A percentile compares a stretch with the other conserved stretches of the same genome.
These are phyloP conservation scores for Microtus montanus DNA, from an alignment of 2,113 vertebrate species.

Conservation along the genomic window DNA sequence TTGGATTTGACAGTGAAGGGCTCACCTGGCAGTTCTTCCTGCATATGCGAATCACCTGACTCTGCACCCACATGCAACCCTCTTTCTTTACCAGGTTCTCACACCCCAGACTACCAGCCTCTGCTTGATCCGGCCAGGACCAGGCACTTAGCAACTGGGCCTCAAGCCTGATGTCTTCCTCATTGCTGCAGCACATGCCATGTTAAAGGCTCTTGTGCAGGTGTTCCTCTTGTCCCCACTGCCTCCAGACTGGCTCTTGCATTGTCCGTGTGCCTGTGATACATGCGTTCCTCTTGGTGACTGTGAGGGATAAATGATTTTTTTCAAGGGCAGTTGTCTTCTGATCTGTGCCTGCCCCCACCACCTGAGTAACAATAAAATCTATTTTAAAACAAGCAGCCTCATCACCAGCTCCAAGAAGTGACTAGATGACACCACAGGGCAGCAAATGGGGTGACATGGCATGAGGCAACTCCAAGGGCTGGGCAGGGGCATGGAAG, in stretches of 20 bases:
- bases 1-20: neutral
- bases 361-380: constrained; percentile 10
- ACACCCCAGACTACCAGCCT: neutral
- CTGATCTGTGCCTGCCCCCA: neutral
- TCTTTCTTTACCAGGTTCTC: neutral
- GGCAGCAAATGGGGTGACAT: neutral
- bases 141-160: too few species aligned
- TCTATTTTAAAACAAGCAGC: neutral
- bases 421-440: neutral
- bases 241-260: neutral
- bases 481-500: neutral
- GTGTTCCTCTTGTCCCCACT: too few species aligned
- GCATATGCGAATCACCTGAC: neutral
- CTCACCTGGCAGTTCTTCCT: neutral
- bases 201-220: neutral
- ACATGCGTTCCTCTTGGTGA: neutral
- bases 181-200: neutral
- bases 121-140: neutral
- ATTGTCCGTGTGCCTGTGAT: neutral
- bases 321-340: neutral
- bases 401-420: neutral
- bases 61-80: neutral
- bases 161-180: neutral
- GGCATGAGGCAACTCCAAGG: neutral
- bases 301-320: neutral